phyloP scores from a whole-genome alignment of 2,797 vertebrate species.

The Ceyx erithaca region DNA sequence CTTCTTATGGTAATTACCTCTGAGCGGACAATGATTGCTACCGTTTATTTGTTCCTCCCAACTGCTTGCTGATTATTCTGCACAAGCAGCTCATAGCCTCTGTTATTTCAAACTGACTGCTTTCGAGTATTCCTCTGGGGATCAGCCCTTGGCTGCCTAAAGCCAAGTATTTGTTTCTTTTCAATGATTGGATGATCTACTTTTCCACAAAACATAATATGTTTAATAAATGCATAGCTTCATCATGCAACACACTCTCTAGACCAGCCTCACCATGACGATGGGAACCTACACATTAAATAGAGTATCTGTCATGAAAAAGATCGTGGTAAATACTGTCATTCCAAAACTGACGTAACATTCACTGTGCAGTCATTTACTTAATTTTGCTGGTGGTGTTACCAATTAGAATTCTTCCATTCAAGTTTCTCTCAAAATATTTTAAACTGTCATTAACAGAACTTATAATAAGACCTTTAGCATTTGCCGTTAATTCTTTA shows the following conservation, averaged over 20 bases:
- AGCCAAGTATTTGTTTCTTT: constrained; percentile 25
- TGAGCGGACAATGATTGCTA: constrained; percentile 26
- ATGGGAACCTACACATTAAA: background rate
- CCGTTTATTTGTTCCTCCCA: constrained; percentile 40
- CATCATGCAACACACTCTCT: background rate
- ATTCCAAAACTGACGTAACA: background rate
- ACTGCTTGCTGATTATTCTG: constrained; percentile 35
- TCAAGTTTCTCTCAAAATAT: background rate
- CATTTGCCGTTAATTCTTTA: background rate
- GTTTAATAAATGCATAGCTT: constrained; percentile 11
- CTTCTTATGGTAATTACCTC: constrained; percentile 50
- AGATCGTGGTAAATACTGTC: background rate
- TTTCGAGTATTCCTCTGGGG: background rate
- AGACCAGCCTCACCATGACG: background rate
- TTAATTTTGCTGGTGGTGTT: background rate
- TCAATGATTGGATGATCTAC: constrained; percentile 21
- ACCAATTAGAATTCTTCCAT: background rate
- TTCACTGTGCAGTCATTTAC: background rate
- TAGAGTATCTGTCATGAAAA: background rate
- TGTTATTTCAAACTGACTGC: constrained; percentile 22
- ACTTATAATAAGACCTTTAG: background rate
- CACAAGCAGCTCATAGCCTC: background rate
- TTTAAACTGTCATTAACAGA: background rate
- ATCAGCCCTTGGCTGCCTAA: background rate
- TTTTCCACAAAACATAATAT: constrained; percentile 10